phyloP scores from a whole-genome alignment of 2,797 vertebrate species.

The Danio choprae region DNA sequence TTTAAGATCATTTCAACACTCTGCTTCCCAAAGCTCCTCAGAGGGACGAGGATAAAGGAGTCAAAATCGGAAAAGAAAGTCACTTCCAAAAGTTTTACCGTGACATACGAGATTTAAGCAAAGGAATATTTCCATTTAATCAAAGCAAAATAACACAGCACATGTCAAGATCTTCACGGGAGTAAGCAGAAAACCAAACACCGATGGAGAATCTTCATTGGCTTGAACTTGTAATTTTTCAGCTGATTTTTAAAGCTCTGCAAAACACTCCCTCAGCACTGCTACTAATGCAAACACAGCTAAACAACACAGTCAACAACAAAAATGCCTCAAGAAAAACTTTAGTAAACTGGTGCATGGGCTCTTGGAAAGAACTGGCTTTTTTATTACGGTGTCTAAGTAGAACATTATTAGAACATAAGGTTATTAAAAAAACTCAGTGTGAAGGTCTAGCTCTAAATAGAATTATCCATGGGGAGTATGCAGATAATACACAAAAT shows the following conservation, averaged over 20 bases:
- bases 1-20: slow-evolving; percentile 38
- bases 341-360: slow-evolving; percentile 24
- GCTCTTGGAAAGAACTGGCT: background rate
- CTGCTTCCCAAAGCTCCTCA: background rate
- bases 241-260: slow-evolving; percentile 12
- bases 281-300: slow-evolving; percentile 10
- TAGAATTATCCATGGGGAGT: too few relatives aligned
- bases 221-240: slow-evolving; percentile 5
- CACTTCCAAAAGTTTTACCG: slow-evolving; percentile 36
- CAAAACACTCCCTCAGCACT: slow-evolving; percentile 22
- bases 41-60: slow-evolving; percentile 4
- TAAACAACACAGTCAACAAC: slow-evolving; percentile 29
- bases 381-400: background rate
- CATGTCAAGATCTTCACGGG: slow-evolving; percentile 22
- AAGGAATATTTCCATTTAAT: slow-evolving; percentile 43
- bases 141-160: slow-evolving; percentile 38
- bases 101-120: slow-evolving; percentile 43
- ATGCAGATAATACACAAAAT: too few relatives aligned
- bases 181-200: slow-evolving; percentile 1
- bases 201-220: background rate
- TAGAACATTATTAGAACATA: background rate
- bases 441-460: too few relatives aligned
- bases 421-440: too few relatives aligned
- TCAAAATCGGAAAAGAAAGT: slow-evolving; percentile 16
- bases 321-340: slow-evolving; percentile 17